A percentile compares a stretch with the other conserved stretches of the same genome.
Conservation (phyloP, 2,888 invertebrate species). For the Trachelus iudaicus region DNA sequence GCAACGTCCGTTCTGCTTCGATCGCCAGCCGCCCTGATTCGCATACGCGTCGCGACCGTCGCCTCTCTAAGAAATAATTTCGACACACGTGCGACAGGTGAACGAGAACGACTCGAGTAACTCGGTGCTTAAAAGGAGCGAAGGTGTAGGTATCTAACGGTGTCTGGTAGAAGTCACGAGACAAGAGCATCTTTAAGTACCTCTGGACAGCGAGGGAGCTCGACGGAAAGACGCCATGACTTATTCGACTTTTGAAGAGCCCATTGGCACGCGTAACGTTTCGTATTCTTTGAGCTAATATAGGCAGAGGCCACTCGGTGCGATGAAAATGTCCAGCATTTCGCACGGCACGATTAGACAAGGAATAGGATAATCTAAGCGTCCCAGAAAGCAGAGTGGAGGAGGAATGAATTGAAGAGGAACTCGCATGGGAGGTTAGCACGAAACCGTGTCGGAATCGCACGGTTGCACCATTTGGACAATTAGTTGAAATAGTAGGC, state of each 20-base stretch:
- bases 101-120: background rate
- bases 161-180: background rate
- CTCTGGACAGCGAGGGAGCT: background rate
- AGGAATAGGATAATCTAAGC: background rate
- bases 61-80: background rate
- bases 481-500: slow-evolving; percentile 54
- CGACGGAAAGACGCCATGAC: background rate
- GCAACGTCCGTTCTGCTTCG: background rate
- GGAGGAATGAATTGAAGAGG: background rate
- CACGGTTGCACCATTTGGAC: slow-evolving; percentile 54
- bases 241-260: background rate
- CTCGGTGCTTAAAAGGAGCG: background rate
- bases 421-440: background rate
- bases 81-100: background rate
- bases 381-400: background rate
- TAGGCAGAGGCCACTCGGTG: background rate
- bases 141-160: background rate
- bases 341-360: background rate
- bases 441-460: slow-evolving; percentile 41
- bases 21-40: background rate
- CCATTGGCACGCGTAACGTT: background rate
- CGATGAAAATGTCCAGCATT: background rate
- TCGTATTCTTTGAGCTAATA: background rate
- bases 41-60: background rate
- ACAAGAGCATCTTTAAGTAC: background rate